Conservation (phyloP, 2,888 invertebrate species). For the Napeogenes inachia region DNA sequence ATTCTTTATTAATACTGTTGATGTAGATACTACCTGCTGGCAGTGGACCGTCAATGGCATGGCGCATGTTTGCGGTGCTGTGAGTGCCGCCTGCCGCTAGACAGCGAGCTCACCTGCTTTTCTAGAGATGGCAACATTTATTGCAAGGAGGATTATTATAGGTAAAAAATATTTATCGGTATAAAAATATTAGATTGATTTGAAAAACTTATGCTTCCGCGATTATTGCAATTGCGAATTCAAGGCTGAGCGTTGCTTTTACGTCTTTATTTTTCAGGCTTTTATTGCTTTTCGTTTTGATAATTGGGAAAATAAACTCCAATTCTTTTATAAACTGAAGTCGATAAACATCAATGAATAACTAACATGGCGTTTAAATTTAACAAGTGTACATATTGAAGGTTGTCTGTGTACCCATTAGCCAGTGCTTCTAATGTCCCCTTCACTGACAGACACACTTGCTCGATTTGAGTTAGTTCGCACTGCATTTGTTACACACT, state of each 20-base stretch:
- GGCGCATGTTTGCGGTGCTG: conserved; percentile 88
- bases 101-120: conserved; percentile 92
- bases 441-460: conserved; percentile 51
- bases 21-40: conserved; percentile 82
- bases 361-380: no score
- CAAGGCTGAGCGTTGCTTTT: conserved; percentile 19
- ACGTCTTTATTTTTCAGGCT: conserved; percentile 12
- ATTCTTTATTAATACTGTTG: background rate
- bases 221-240: conserved; percentile 29
- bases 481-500: conserved; percentile 32
- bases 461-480: conserved; percentile 37
- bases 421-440: conserved; percentile 32
- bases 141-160: conserved; percentile 96
- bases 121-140: conserved; percentile 93
- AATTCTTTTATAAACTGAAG: no score
- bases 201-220: conserved; percentile 1
- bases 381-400: conserved; percentile 25
- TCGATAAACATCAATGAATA: no score
- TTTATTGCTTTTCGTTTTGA: no score
- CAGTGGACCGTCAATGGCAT: conserved; percentile 94
- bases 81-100: conserved; percentile 89
- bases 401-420: conserved; percentile 43
- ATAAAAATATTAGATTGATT: no score
- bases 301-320: no score
- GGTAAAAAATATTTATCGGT: conserved; percentile 74